A percentile compares a stretch with the other conserved stretches of the same genome.
Conservation (phyloP, 2,797 vertebrate species). For the Premnoplex brunnescens region DNA sequence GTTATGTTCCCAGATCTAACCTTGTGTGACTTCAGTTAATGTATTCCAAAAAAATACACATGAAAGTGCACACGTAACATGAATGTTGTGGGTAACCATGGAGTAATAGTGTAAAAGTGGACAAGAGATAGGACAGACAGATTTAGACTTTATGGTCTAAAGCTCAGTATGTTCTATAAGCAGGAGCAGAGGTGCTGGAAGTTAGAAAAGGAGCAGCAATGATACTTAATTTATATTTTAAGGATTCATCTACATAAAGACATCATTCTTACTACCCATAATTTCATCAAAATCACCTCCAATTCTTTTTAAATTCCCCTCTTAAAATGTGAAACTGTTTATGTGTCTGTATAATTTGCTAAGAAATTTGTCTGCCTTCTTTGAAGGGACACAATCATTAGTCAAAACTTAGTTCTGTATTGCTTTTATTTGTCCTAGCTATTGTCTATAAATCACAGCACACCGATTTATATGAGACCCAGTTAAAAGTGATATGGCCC, state of each 20-base stretch:
- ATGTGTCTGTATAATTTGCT: not conserved
- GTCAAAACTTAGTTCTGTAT: not conserved
- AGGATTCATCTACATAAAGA: not conserved
- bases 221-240: not conserved
- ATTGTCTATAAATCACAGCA: not conserved
- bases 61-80: not conserved
- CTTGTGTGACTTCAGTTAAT: not conserved
- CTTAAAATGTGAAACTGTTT: not conserved
- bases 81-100: not conserved
- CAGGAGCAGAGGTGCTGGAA: not conserved
- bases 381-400: not conserved
- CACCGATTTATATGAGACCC: not conserved
- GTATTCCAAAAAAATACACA: not conserved
- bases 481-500: not conserved
- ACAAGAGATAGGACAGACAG: not conserved
- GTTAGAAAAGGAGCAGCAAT: not conserved
- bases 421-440: not conserved
- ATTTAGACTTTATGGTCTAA: not conserved
- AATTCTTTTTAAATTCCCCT: not conserved
- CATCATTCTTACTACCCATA: not conserved
- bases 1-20: not conserved
- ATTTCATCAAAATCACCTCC: not conserved
- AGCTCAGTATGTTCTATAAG: not conserved
- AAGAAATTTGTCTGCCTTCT: not conserved
- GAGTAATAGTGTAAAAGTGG: not conserved